phyloP scores from a whole-genome alignment of 1,140 invertebrate species.

The Homalodisca vitripennis region DNA sequence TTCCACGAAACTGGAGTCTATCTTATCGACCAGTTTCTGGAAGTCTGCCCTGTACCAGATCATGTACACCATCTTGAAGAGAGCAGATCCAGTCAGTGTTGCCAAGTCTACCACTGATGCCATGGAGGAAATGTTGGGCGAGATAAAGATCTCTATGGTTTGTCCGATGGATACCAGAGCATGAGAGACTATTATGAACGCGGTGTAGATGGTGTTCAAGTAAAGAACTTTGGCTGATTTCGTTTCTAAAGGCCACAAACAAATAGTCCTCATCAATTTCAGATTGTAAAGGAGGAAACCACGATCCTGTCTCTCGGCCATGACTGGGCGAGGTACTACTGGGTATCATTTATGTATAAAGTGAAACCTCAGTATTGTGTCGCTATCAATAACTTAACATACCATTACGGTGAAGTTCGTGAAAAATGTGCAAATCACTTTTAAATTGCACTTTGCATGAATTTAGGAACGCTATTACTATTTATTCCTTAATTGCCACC shows the following conservation, averaged over 20 bases:
- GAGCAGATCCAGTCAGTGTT: conserved; percentile 2
- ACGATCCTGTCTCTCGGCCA: too few relatives aligned
- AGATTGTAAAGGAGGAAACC: conserved; percentile 5
- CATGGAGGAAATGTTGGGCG: conserved; percentile 11
- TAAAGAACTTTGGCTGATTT: neutral
- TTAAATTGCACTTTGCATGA: too few relatives aligned
- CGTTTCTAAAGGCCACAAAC: conserved; percentile 6
- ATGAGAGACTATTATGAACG: neutral
- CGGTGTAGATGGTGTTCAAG: neutral
- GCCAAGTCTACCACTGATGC: neutral
- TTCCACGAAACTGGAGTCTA: neutral
- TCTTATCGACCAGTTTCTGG: conserved; percentile 2
- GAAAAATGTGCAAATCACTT: too few relatives aligned
- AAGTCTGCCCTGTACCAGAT: neutral
- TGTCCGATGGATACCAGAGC: neutral
- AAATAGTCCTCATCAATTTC: neutral
- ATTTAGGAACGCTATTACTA: too few relatives aligned
- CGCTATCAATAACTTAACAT: too few relatives aligned
- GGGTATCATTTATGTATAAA: too few relatives aligned
- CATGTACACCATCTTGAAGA: conserved; percentile 10
- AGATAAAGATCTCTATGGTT: conserved; percentile 5
- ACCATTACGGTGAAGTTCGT: too few relatives aligned
- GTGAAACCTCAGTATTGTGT: too few relatives aligned
- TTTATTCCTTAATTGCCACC: too few relatives aligned
- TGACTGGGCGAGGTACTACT: too few relatives aligned